Evolutionary conservation across 2,797 vertebrate genomes (phyloP).

Genomic region (Valencia hispanica): DNA sequence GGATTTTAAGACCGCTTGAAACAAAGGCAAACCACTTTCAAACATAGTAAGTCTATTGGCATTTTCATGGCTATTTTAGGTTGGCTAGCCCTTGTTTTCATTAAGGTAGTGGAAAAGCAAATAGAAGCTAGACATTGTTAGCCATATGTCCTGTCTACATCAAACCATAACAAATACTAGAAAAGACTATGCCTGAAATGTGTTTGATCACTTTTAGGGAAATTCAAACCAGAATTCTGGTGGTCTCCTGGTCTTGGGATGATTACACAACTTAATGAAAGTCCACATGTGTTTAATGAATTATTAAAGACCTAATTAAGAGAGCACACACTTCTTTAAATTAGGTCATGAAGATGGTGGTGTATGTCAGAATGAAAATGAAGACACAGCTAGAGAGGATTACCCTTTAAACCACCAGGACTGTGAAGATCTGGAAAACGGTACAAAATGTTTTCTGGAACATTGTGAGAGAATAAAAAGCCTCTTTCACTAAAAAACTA

Average conservation of each 20-base stretch:
- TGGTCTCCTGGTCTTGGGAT: neutral
- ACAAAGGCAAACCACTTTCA: no score
- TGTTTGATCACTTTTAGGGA: neutral
- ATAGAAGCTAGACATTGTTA: neutral
- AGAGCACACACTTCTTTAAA: slow-evolving; percentile 1
- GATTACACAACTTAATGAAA: neutral
- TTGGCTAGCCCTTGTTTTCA: no score
- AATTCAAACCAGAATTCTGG: neutral
- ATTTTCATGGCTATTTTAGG: no score
- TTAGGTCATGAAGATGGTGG: neutral
- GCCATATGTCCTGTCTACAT: neutral
- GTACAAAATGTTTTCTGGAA: neutral
- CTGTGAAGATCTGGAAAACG: neutral
- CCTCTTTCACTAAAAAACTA: neutral
- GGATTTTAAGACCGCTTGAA: no score
- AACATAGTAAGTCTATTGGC: no score
- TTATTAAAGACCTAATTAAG: neutral
- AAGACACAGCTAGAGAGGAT: neutral
- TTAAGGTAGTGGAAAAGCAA: neutral
- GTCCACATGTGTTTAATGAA: neutral
- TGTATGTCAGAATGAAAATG: neutral
- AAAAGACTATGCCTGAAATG: no score
- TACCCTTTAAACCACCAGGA: neutral
- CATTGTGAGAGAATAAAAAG: neutral
- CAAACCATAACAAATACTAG: neutral